Conservation (phyloP, 2,888 invertebrate species). For the Disparrhopalites patrizii region DNA sequence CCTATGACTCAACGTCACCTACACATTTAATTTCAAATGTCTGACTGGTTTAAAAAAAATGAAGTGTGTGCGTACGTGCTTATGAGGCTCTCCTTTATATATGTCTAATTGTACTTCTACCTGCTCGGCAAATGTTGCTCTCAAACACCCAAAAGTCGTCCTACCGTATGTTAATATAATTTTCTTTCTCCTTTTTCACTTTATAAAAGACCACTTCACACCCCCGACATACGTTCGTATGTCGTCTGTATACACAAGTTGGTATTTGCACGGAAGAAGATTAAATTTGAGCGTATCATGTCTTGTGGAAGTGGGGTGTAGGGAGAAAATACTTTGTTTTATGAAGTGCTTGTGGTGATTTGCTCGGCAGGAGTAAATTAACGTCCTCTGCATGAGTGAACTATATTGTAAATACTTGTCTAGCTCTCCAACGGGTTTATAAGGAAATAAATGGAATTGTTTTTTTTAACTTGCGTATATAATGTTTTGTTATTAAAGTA, state of each 20-base stretch:
- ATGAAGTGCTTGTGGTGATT: slow-evolving; percentile 12
- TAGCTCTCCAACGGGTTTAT: neutral
- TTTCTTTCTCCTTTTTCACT: too few species aligned
- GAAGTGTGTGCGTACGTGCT: too few species aligned
- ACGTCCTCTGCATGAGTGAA: slow-evolving; percentile 18
- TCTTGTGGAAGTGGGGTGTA: neutral
- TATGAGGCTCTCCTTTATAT: too few species aligned
- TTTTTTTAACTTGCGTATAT: too few species aligned
- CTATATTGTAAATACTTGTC: slow-evolving; percentile 15
- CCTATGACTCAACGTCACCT: slow-evolving; percentile 8
- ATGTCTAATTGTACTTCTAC: too few species aligned
- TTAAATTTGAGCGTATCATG: neutral
- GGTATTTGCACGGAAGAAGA: neutral
- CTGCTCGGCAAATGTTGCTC: too few species aligned
- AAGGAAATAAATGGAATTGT: slow-evolving; percentile 5
- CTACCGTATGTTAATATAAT: too few species aligned
- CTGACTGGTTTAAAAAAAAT: neutral
- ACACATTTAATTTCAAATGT: neutral
- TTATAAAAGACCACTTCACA: too few species aligned
- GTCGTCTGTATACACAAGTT: neutral
- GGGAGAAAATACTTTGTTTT: slow-evolving; percentile 7
- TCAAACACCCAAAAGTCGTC: too few species aligned
- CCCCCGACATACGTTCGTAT: neutral
- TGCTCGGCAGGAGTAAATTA: slow-evolving; percentile 6
- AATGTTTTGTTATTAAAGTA: too few species aligned